Evolutionary conservation across 2,888 invertebrate genomes (phyloP), one percentile per base, ranked within the genome.

Genomic region (Orthosia gothica): DNA sequence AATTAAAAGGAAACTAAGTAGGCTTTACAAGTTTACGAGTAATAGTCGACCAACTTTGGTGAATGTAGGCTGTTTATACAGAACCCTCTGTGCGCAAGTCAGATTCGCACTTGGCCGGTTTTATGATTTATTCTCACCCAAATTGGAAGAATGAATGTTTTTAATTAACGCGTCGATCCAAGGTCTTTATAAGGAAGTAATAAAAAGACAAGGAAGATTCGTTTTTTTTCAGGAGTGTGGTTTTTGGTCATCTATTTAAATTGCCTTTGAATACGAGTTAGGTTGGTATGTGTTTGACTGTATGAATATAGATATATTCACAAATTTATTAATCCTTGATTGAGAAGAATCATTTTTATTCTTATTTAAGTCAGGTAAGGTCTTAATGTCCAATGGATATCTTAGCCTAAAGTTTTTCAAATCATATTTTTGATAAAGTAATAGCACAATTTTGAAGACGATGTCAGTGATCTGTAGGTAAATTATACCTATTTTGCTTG

Each of bases 91-190:
- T n/a, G n/a, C n/a, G n/a, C n/a, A n/a, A n/a, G n/a, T n/a, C n/a
- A n/a, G n/a, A n/a, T n/a, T n/a, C n/a, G n/a, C n/a, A n/a, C n/a
- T n/a, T n/a, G n/a, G n/a, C n/a, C n/a, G n/a, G n/a, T n/a, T n/a
- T 58, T 23, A 26, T 52, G 18, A 64, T 64, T 64, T 15, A 23
- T 64, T 52, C 52, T 23, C 4, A 23, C 15, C 26, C 1, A 45
- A 52, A 70, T 64, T 45, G 45, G 16, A 65, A 54, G 26, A 70
- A 45, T 45, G 52, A n/a, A 23, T n/a, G 15, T 12, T 16, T 70
- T 45, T 26, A 70, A 70, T 70, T 65, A 70, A 45, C n/a, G n/a
- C 45, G 15, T n/a, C 23, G 52, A 52, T 70, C 49, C 70, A 65
- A 65, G 66, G 66, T 65, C 23, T 23, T 52, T 2, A 40, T 32